phyloP scores from a whole-genome alignment of 2,113 vertebrate species.

The Microtus oregoni region DNA sequence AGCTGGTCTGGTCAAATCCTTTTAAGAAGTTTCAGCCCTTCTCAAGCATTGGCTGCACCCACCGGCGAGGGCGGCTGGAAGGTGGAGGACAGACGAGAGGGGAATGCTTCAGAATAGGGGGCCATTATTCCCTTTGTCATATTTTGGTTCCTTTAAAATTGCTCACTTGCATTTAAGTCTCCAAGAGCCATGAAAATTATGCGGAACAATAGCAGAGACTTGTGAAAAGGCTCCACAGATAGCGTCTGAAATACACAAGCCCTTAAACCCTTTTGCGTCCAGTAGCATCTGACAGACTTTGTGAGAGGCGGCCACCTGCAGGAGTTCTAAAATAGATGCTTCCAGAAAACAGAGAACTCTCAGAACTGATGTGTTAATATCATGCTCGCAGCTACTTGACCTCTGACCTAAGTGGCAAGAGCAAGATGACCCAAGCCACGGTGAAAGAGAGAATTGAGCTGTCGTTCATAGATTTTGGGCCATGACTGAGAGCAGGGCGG shows the following conservation, averaged over 20 bases:
- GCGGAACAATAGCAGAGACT: constrained; percentile 76
- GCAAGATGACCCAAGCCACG: constrained; percentile 53
- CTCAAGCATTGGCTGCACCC: constrained; percentile 29
- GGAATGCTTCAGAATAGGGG: constrained; percentile 65
- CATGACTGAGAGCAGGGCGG: not conserved
- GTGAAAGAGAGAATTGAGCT: constrained; percentile 47
- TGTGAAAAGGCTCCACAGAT: constrained; percentile 72
- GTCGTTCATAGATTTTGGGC: constrained; percentile 70
- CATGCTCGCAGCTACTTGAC: constrained; percentile 80
- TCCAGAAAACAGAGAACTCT: constrained; percentile 74
- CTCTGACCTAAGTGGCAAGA: constrained; percentile 72
- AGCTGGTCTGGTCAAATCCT: constrained; percentile 37
- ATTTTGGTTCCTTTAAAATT: constrained; percentile 78
- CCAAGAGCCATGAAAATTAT: constrained; percentile 74
- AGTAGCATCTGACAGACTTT: constrained; percentile 79
- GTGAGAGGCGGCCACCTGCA: constrained; percentile 77
- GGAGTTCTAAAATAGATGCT: constrained; percentile 77
- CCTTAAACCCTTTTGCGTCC: constrained; percentile 78
- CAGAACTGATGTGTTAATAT: constrained; percentile 81
- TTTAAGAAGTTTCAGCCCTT: constrained; percentile 38
- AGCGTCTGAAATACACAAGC: constrained; percentile 76
- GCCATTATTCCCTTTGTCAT: constrained; percentile 79
- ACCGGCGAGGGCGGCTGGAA: constrained; percentile 31
- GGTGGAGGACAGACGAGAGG: constrained; percentile 56
- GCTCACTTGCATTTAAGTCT: constrained; percentile 77